Percentiles rank a stretch among this genome's conserved stretches.
phyloP scores from a whole-genome alignment of 2,113 vertebrate species.

The Nannospalax galili region DNA sequence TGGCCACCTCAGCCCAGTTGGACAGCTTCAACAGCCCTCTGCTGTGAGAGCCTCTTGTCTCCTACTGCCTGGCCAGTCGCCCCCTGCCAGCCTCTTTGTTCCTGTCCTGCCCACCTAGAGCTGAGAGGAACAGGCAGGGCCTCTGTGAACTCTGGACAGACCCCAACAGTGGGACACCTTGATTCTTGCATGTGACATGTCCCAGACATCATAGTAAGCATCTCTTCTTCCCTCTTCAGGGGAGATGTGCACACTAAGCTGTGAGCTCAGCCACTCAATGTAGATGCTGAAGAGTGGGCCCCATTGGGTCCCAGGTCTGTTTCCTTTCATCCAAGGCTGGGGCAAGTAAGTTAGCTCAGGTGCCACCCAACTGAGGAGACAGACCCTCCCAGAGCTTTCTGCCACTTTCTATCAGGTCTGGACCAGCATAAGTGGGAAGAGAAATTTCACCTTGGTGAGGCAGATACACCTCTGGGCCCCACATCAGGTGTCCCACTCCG shows the following conservation, averaged over 20 bases:
- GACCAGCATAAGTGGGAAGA: not conserved
- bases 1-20: not conserved
- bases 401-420: not conserved
- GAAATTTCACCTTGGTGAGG: not conserved
- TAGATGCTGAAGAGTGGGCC: not conserved
- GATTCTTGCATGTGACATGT: rapidly evolving
- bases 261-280: not conserved
- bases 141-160: not conserved
- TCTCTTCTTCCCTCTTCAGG: not conserved
- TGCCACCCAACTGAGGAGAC: too few relatives aligned
- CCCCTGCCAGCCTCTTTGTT: not conserved
- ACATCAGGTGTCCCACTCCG: rapidly evolving
- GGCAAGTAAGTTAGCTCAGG: not conserved
- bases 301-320: too few relatives aligned
- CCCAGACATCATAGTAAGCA: rapidly evolving
- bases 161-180: not conserved
- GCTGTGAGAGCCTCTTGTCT: rapidly evolving
- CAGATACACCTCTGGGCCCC: not conserved
- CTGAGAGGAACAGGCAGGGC: not conserved
- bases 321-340: not conserved
- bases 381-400: rapidly evolving
- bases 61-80: not conserved
- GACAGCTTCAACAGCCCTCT: too few relatives aligned
- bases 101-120: not conserved
- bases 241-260: not conserved